Conservation (phyloP, 2,797 vertebrate genomes). For the Glyptemys insculpta region DNA sequence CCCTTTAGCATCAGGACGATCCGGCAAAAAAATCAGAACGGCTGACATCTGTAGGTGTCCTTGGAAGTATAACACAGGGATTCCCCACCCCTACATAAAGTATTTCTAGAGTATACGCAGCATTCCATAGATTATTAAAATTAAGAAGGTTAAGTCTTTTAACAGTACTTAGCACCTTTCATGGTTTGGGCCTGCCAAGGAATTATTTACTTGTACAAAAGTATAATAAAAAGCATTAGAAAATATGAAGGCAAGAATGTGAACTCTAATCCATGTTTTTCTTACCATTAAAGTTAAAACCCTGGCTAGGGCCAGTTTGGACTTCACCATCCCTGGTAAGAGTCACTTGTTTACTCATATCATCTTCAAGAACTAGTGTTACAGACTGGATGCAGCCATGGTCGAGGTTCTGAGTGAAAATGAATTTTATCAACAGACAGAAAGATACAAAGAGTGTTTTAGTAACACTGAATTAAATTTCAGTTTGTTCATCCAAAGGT, state of each 20-base stretch:
- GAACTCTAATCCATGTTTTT: neutral
- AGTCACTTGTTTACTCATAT: slow-evolving; percentile 92
- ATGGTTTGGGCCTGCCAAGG: neutral
- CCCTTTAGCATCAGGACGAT: neutral
- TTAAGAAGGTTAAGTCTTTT: neutral
- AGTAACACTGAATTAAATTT: neutral
- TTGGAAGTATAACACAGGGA: neutral
- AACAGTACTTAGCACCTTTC: neutral
- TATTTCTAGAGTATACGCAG: neutral
- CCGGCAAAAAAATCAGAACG: neutral
- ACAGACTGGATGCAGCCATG: slow-evolving; percentile 95
- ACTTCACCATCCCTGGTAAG: slow-evolving; percentile 92
- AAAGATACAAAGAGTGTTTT: neutral
- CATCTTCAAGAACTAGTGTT: slow-evolving; percentile 93
- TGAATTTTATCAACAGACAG: slow-evolving; percentile 33
- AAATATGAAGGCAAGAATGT: neutral
- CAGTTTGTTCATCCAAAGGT: neutral
- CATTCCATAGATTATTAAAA: neutral
- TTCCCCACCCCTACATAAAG: neutral
- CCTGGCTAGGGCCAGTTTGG: slow-evolving; percentile 88
- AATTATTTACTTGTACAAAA: neutral
- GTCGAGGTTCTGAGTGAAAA: slow-evolving; percentile 85
- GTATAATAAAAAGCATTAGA: neutral
- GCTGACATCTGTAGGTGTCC: neutral
- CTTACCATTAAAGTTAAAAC: slow-evolving; percentile 89